Conservation (phyloP, 2,797 vertebrate genomes). For the Avahi laniger region DNA sequence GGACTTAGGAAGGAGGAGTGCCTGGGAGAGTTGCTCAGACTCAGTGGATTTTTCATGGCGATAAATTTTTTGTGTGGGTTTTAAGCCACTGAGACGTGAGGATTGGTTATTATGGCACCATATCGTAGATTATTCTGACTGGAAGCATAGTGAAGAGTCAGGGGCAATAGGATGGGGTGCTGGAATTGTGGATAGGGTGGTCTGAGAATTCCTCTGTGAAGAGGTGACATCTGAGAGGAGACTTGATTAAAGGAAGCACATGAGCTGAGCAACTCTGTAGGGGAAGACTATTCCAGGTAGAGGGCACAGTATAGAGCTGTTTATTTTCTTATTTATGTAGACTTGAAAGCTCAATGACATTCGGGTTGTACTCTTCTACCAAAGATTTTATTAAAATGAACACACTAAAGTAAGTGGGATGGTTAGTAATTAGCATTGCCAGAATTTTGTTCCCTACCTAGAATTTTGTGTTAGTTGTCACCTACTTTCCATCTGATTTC, state of each 20-base stretch:
- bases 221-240: not conserved
- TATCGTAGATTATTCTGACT: not conserved
- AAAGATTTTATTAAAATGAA: not conserved
- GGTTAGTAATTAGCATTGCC: not conserved
- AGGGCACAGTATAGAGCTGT: not conserved
- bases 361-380: not conserved
- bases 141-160: not conserved
- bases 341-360: not conserved
- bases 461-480: not conserved
- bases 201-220: not conserved
- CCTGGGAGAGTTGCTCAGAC: not conserved
- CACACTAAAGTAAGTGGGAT: not conserved
- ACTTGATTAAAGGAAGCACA: not conserved
- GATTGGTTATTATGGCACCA: not conserved
- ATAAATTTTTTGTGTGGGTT: not conserved
- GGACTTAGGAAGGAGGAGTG: not conserved
- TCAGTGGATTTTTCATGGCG: not conserved
- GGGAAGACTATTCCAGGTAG: not conserved
- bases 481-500: conserved; percentile 49
- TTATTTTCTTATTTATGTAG: not conserved
- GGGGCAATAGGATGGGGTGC: too few species aligned
- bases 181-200: not conserved
- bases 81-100: not conserved
- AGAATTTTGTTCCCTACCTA: conserved; percentile 18
- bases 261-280: not conserved